Evolutionary conservation across 2,797 vertebrate genomes (phyloP).

Genomic region (Mustela erminea): DNA sequence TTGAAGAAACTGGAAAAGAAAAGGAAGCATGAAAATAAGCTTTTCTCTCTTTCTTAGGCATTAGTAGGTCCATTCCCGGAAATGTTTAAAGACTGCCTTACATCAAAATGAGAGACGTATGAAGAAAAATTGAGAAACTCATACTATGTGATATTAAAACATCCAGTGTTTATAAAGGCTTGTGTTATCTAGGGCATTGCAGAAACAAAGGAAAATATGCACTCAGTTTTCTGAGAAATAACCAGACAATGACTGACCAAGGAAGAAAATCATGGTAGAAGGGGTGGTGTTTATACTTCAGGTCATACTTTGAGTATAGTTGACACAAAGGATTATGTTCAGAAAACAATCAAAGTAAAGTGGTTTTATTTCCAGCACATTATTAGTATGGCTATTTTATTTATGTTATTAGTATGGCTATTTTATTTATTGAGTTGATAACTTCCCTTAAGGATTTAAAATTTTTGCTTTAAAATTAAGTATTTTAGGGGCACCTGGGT

Average conservation of each 20-base stretch:
- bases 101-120: background rate
- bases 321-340: background rate
- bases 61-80: background rate
- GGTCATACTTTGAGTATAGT: background rate
- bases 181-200: background rate
- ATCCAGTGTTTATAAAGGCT: background rate
- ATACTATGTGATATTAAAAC: background rate
- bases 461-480: background rate
- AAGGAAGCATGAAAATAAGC: background rate
- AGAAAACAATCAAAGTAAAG: background rate
- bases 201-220: background rate
- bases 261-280: background rate
- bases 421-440: background rate
- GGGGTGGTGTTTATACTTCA: background rate
- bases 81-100: background rate
- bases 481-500: background rate
- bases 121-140: background rate
- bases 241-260: background rate
- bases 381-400: background rate
- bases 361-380: background rate
- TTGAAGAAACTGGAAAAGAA: constrained; percentile 18
- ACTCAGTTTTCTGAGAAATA: background rate
- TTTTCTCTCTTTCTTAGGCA: background rate
- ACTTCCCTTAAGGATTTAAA: background rate
- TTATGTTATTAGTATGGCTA: background rate